Evolutionary conservation across 2,113 vertebrate genomes (phyloP).

Genomic region (Chaetodon auriga): DNA sequence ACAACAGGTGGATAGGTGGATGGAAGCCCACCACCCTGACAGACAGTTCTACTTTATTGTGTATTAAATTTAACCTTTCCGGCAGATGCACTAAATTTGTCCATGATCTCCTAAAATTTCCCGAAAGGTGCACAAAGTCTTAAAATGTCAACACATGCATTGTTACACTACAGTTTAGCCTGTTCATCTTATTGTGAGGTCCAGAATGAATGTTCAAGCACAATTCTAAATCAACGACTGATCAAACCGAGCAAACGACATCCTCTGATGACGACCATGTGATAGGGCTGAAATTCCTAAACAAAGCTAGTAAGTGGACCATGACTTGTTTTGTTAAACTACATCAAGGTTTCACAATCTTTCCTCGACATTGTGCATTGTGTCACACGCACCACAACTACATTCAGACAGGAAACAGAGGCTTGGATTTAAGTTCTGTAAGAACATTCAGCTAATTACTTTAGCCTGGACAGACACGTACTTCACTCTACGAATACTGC

Average conservation of each 20-base stretch:
- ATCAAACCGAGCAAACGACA: not conserved
- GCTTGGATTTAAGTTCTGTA: not conserved
- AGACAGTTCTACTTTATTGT: too few relatives aligned
- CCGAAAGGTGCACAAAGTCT: not conserved
- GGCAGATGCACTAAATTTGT: not conserved
- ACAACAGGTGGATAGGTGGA: too few relatives aligned
- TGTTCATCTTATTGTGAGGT: not conserved
- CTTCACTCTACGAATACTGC: not conserved
- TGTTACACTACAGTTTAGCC: too few relatives aligned
- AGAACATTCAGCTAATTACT: conserved; percentile 3
- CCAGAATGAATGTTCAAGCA: not conserved
- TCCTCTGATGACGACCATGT: not conserved
- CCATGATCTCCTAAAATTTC: not conserved
- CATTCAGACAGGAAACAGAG: not conserved
- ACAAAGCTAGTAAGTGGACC: not conserved
- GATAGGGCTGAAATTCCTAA: not conserved
- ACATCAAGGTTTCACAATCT: not conserved
- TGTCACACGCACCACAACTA: not conserved
- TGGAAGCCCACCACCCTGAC: too few relatives aligned
- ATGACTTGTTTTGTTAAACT: not conserved
- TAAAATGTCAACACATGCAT: not conserved
- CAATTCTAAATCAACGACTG: not conserved
- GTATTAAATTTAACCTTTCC: not conserved
- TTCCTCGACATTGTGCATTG: not conserved
- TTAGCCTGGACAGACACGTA: not conserved